Conservation (phyloP, 1,140 invertebrate genomes). For the Coboldia fuscipes region DNA sequence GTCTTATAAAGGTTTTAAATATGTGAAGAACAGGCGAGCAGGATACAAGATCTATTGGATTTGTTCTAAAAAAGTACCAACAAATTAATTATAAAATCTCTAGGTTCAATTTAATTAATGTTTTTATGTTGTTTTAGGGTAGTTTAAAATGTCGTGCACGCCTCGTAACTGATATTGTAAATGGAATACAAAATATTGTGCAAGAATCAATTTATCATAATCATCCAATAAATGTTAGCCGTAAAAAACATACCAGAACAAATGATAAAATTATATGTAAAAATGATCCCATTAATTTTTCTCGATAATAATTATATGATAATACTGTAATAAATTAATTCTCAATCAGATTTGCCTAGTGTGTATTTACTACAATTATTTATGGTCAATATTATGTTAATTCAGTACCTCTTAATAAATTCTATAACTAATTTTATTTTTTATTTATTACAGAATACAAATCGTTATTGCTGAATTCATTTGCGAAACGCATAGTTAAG, state of each 20-base stretch:
- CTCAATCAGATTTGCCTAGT: too few species aligned
- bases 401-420: too few species aligned
- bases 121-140: conserved; percentile 8
- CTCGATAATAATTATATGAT: too few species aligned
- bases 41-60: conserved; percentile 20
- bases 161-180: conserved; percentile 16
- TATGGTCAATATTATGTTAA: too few species aligned
- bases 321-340: too few species aligned
- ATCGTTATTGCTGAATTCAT: too few species aligned
- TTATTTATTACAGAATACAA: too few species aligned
- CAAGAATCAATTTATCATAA: conserved; percentile 16
- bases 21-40: conserved; percentile 15
- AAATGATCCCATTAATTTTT: too few species aligned
- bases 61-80: conserved; percentile 16
- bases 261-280: too few species aligned
- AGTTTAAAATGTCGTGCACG: conserved; percentile 20
- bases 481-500: neutral
- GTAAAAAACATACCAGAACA: too few species aligned
- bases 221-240: conserved; percentile 7
- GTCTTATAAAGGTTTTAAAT: conserved; percentile 13
- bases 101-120: neutral
- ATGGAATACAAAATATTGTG: conserved; percentile 17
- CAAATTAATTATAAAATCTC: neutral
- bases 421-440: too few species aligned
- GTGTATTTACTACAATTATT: too few species aligned